phyloP scores from a whole-genome alignment of 2,797 vertebrate species.

The Ispidina picta region DNA sequence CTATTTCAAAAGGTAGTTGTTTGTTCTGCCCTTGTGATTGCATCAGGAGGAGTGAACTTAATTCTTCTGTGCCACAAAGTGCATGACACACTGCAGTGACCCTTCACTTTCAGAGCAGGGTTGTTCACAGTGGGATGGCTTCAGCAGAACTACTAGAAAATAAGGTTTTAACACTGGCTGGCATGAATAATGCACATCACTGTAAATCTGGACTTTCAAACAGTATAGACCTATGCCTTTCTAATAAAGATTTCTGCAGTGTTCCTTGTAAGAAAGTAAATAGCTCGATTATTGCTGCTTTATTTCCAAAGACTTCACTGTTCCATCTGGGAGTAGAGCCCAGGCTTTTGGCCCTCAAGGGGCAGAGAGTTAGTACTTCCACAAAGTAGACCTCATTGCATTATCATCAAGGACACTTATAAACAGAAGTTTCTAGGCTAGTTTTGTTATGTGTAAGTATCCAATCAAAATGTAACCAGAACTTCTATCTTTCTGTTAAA shows the following conservation, averaged over 20 bases:
- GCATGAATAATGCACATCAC: not conserved
- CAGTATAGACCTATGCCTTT: not conserved
- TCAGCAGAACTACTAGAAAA: not conserved
- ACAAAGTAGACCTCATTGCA: not conserved
- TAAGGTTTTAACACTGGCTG: not conserved
- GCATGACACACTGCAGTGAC: not conserved
- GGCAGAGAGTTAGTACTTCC: not conserved
- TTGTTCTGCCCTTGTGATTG: not conserved
- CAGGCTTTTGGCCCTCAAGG: not conserved
- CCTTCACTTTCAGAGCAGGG: not conserved
- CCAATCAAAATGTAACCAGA: not conserved
- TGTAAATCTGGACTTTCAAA: not conserved
- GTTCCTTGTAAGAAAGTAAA: not conserved
- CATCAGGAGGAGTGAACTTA: not conserved
- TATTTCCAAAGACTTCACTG: not conserved
- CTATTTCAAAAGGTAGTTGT: not conserved
- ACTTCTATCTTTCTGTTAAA: constrained; percentile 62
- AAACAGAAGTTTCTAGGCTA: not conserved
- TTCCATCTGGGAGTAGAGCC: not conserved
- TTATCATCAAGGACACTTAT: not conserved
- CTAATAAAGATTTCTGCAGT: not conserved
- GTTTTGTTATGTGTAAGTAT: not conserved
- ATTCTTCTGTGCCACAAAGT: not conserved
- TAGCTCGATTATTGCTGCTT: not conserved
- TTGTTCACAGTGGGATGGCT: not conserved